phyloP scores from a whole-genome alignment of 2,113 vertebrate genomes.

The Pontoporia blainvillei region DNA sequence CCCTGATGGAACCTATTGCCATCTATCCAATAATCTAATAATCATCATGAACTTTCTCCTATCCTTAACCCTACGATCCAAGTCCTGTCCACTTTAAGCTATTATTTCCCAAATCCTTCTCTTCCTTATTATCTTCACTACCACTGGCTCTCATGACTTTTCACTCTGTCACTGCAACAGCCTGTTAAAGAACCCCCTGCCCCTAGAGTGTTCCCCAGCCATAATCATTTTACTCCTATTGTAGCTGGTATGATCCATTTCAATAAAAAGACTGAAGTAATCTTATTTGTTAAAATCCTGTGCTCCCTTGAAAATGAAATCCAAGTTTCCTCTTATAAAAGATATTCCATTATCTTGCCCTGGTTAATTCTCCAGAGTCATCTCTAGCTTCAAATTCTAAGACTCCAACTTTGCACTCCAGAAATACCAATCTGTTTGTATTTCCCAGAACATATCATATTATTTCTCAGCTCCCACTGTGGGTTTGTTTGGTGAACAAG shows the following conservation, averaged over 20 bases:
- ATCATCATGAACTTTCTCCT: neutral
- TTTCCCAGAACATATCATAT: neutral
- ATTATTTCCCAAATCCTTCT: neutral
- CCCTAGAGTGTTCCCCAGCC: neutral
- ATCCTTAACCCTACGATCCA: neutral
- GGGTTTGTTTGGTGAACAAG: neutral
- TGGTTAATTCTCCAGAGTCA: constrained; percentile 24
- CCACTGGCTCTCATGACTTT: neutral
- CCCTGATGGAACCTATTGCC: neutral
- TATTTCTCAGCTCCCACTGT: neutral
- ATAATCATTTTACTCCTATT: neutral
- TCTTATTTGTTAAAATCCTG: neutral
- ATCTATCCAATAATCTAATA: neutral
- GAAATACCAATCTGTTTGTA: constrained; percentile 1
- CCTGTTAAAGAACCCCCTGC: neutral
- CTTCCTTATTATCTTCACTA: neutral
- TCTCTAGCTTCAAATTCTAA: constrained; percentile 1
- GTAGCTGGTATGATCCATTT: neutral
- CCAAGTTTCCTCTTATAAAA: neutral
- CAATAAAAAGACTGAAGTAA: constrained; percentile 9
- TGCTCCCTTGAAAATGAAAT: constrained; percentile 40
- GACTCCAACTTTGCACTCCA: neutral
- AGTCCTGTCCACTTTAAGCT: neutral
- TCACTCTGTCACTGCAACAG: neutral
- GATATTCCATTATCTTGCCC: neutral